phyloP scores from a whole-genome alignment of 2,113 vertebrate genomes.

The Neotoma lepida region DNA sequence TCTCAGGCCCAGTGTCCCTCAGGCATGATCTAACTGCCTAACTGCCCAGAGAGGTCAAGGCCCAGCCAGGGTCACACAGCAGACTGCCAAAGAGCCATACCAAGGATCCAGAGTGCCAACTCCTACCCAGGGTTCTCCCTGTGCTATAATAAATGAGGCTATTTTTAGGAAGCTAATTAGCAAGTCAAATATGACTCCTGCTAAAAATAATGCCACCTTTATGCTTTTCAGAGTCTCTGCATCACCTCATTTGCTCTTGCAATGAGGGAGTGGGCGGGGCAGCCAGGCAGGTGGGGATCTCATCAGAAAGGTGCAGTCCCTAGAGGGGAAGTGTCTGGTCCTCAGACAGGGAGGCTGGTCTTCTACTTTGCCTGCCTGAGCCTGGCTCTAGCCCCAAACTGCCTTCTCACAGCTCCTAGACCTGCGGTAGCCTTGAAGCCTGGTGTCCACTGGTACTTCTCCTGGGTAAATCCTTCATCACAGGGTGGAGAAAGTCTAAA shows the following conservation, averaged over 20 bases:
- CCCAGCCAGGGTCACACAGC: slow-evolving; percentile 62
- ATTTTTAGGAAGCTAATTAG: slow-evolving; percentile 80
- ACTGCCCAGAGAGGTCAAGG: slow-evolving; percentile 57
- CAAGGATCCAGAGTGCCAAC: slow-evolving; percentile 54
- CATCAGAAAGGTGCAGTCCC: slow-evolving; percentile 3
- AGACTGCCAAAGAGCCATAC: background rate
- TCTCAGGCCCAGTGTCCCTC: background rate
- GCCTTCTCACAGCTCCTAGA: background rate
- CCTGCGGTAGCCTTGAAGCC: background rate
- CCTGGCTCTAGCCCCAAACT: background rate
- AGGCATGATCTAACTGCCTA: background rate
- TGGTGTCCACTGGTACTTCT: background rate
- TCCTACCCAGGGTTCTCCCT: slow-evolving; percentile 69
- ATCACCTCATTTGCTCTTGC: slow-evolving; percentile 77
- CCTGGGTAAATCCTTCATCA: background rate
- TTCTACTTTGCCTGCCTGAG: background rate
- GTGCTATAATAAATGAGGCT: slow-evolving; percentile 63
- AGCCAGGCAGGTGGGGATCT: slow-evolving; percentile 20
- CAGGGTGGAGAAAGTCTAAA: background rate
- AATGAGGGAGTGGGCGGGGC: slow-evolving; percentile 6
- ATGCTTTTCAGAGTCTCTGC: slow-evolving; percentile 71
- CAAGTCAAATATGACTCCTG: slow-evolving; percentile 78
- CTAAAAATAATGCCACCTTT: slow-evolving; percentile 79
- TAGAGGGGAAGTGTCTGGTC: slow-evolving; percentile 36
- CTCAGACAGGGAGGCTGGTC: background rate